A percentile compares a stretch with the other conserved stretches of the same genome.
Evolutionary conservation across 2,888 invertebrate genomes (phyloP).

Genomic region (Eupithecia tripunctaria): DNA sequence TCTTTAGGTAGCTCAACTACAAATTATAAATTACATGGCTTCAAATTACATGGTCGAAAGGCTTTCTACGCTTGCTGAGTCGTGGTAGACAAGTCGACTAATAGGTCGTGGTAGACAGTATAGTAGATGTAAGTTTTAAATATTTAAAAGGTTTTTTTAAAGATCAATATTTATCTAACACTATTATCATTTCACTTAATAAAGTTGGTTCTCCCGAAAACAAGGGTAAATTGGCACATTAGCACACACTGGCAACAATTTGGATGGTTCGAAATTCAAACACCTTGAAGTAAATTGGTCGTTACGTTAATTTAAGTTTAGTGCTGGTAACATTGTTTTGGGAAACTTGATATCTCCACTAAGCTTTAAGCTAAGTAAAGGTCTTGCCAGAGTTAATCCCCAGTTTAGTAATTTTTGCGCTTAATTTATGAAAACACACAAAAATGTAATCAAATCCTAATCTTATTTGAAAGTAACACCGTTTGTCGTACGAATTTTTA

Average conservation of each 20-base stretch:
- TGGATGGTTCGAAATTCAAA: slow-evolving; percentile 51
- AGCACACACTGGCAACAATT: slow-evolving; percentile 49
- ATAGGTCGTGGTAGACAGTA: too few relatives aligned
- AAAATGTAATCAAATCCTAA: neutral
- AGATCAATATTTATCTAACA: neutral
- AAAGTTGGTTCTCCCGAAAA: slow-evolving; percentile 42
- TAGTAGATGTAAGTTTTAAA: too few relatives aligned
- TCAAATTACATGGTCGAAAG: too few relatives aligned
- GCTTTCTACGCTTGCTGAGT: too few relatives aligned
- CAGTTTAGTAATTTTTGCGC: neutral
- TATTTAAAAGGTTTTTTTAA: too few relatives aligned
- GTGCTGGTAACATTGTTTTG: slow-evolving; percentile 48
- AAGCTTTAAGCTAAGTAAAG: neutral
- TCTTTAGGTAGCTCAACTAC: too few relatives aligned
- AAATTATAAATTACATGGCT: too few relatives aligned
- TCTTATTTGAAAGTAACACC: neutral
- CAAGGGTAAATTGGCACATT: slow-evolving; percentile 52
- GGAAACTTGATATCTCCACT: slow-evolving; percentile 39
- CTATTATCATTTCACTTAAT: slow-evolving; percentile 33
- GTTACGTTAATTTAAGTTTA: slow-evolving; percentile 56
- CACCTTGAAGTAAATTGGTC: slow-evolving; percentile 59
- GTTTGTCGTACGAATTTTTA: too few relatives aligned
- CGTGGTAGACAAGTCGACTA: too few relatives aligned
- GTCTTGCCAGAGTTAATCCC: neutral
- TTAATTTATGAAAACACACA: neutral